Evolutionary conservation across 2,113 vertebrate genomes (phyloP).

Genomic region (Corythornis madagascariensis): DNA sequence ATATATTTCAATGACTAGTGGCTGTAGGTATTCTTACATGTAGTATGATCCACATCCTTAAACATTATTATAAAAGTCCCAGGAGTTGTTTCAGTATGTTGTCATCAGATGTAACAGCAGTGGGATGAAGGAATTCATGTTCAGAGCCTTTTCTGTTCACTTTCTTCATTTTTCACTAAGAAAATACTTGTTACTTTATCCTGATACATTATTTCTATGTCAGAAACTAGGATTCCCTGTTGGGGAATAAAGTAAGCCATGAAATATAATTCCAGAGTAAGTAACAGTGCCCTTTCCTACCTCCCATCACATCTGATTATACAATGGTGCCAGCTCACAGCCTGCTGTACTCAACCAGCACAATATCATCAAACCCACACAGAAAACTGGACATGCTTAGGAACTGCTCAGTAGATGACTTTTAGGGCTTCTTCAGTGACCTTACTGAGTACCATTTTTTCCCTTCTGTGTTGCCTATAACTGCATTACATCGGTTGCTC

Average conservation of each 20-base stretch:
- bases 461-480: neutral
- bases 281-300: constrained; percentile 24
- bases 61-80: neutral
- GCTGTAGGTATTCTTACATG: neutral
- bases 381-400: neutral
- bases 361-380: neutral
- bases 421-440: neutral
- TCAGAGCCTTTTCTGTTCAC: neutral
- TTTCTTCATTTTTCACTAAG: neutral
- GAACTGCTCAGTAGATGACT: neutral
- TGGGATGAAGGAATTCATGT: fast-evolving
- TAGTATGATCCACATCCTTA: neutral
- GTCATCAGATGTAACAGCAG: neutral
- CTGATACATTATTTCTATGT: neutral
- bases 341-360: neutral
- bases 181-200: neutral
- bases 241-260: neutral
- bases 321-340: neutral
- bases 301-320: neutral
- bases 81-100: neutral
- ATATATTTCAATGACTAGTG: neutral
- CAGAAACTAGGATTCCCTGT: neutral
- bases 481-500: neutral
- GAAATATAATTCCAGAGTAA: neutral
- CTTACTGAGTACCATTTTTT: neutral